Evolutionary conservation across 1,140 invertebrate species (phyloP).

Genomic region (Aphelinus atriplicis): DNA sequence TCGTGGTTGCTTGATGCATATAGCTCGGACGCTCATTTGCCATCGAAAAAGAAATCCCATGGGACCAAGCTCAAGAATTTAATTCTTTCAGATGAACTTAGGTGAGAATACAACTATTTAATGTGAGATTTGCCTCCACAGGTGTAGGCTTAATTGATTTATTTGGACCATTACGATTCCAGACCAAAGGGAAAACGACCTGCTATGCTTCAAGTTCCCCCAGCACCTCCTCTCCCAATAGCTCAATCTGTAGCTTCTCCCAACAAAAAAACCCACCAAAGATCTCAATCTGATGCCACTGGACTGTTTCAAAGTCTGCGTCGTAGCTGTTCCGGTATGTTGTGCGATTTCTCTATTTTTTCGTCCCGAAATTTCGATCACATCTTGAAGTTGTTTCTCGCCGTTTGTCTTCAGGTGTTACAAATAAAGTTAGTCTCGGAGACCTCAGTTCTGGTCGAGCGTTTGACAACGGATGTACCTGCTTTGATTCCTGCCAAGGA

Average conservation of each 20-base stretch:
- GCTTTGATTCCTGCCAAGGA: conserved; percentile 80
- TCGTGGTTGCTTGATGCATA: conserved; percentile 97
- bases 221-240: conserved; percentile 55
- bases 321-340: conserved; percentile 64
- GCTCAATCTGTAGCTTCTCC: conserved; percentile 62
- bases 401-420: conserved; percentile 52
- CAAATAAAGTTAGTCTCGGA: conserved; percentile 78
- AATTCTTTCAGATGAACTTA: conserved; percentile 87
- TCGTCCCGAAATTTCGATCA: conserved; percentile 7
- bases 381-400: background rate
- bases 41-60: conserved; percentile 84
- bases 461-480: conserved; percentile 96
- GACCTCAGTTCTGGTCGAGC: conserved; percentile 93
- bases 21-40: conserved; percentile 79
- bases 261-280: conserved; percentile 79
- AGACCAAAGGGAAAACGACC: conserved; percentile 64
- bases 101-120: conserved; percentile 61
- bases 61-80: conserved; percentile 88
- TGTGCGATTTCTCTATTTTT: conserved; percentile 14
- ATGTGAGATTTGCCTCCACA: background rate
- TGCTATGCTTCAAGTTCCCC: conserved; percentile 56
- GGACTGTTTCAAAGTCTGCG: conserved; percentile 68
- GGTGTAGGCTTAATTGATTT: conserved; percentile 3
- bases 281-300: conserved; percentile 92
- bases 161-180: conserved; percentile 29